These are phyloP conservation scores for Cossypha heuglini DNA, from an alignment of 2,797 vertebrate species.

Conservation along the genomic window DNA sequence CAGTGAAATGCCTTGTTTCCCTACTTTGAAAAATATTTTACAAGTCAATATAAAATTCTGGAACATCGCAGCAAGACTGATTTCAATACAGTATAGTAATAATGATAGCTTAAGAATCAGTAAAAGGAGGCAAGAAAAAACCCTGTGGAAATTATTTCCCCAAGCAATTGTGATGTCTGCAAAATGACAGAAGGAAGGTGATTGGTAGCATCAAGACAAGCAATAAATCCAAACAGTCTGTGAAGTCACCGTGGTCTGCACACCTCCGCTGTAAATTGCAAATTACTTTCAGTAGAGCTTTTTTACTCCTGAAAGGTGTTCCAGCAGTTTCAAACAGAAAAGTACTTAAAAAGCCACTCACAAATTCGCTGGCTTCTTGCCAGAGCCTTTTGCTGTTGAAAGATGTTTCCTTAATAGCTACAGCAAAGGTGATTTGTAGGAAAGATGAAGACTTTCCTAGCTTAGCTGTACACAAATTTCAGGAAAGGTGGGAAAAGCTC, in stretches of 20 bases:
- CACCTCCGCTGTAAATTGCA: constrained; percentile 61
- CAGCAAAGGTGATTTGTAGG: not conserved
- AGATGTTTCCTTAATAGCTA: not conserved
- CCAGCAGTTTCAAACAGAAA: constrained; percentile 47
- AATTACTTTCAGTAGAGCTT: not conserved
- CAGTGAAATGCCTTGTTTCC: not conserved
- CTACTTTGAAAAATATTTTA: not conserved
- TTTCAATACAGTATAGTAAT: constrained; percentile 69
- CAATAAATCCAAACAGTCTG: constrained; percentile 69
- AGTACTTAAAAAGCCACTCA: constrained; percentile 25
- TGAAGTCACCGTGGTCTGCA: constrained; percentile 69
- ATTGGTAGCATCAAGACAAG: constrained; percentile 80
- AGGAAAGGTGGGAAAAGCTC: not conserved
- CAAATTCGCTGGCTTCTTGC: constrained; percentile 19
- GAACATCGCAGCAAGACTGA: constrained; percentile 28
- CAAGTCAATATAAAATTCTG: not conserved
- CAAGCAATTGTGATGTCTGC: constrained; percentile 76
- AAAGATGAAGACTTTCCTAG: not conserved
- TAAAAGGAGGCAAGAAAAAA: constrained; percentile 44
- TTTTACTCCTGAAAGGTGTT: constrained; percentile 33
- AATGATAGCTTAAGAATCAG: constrained; percentile 62
- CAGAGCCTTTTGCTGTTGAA: constrained; percentile 35
- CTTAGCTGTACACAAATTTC: not conserved
- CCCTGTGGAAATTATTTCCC: constrained; percentile 61
- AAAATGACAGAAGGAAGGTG: constrained; percentile 72